phyloP scores from a whole-genome alignment of 2,113 vertebrate genomes.

The Polypterus bichir region DNA sequence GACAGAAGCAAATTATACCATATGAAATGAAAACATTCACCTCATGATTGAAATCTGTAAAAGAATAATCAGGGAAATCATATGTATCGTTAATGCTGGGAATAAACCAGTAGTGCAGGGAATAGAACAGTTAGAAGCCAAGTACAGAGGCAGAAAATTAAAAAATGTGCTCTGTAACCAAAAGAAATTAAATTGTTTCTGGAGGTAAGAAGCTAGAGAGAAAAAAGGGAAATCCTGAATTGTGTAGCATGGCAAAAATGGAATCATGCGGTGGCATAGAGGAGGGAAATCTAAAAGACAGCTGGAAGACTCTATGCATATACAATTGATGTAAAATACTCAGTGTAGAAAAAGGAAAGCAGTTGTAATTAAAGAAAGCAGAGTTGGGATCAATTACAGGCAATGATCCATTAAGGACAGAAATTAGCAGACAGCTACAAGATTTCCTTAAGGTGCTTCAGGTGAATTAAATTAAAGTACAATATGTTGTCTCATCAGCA shows the following conservation, averaged over 20 bases:
- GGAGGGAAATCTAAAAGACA: background rate
- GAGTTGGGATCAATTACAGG: background rate
- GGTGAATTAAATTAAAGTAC: too few relatives aligned
- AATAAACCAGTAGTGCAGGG: background rate
- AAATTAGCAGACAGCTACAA: background rate
- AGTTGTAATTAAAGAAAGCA: background rate
- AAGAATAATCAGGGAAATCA: too few relatives aligned
- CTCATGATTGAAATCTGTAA: too few relatives aligned
- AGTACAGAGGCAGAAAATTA: background rate
- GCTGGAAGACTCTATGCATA: background rate
- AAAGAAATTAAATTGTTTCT: background rate
- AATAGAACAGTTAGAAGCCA: background rate
- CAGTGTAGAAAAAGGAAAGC: background rate
- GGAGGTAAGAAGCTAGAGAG: background rate
- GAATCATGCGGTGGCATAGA: background rate
- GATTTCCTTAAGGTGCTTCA: background rate
- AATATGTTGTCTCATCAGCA: too few relatives aligned
- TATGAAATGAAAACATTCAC: too few relatives aligned
- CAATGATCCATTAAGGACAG: background rate
- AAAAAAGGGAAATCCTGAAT: background rate
- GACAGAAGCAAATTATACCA: too few relatives aligned
- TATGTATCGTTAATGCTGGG: background rate
- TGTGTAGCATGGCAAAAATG: background rate
- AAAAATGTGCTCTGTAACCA: background rate
- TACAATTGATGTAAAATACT: background rate